Evolutionary conservation across 1,140 invertebrate genomes (phyloP).

Genomic region (Zaprionus capensis): DNA sequence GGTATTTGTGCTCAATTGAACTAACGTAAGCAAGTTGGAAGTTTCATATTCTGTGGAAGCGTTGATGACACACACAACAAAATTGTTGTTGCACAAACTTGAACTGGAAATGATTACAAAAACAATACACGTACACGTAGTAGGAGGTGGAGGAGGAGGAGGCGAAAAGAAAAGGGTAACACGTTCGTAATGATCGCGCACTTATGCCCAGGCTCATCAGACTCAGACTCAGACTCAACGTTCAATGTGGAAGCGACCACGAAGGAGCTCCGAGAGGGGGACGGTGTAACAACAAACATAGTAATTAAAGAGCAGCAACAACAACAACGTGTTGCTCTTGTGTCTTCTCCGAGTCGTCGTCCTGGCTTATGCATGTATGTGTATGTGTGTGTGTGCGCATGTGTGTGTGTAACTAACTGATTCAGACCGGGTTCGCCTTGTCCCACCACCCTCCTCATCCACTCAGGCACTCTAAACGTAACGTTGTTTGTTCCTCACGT

Average conservation of each 20-base stretch:
- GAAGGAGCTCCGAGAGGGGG: neutral
- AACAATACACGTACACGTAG: constrained; percentile 6
- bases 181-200: neutral
- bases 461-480: constrained; percentile 2
- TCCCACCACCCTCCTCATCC: constrained; percentile 1
- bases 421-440: neutral
- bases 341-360: neutral
- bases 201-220: neutral
- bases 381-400: neutral
- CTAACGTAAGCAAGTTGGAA: constrained; percentile 7
- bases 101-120: constrained; percentile 2
- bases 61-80: neutral
- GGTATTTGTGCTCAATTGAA: constrained; percentile 1
- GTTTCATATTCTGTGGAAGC: constrained; percentile 8
- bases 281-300: constrained; percentile 4
- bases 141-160: neutral
- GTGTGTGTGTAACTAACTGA: neutral
- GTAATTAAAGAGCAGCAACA: neutral
- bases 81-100: neutral
- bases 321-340: neutral
- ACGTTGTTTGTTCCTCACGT: neutral
- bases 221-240: neutral
- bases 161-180: neutral
- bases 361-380: neutral
- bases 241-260: neutral